Percentiles rank a stretch among this genome's conserved stretches.
phyloP scores from a whole-genome alignment of 2,888 invertebrate species.

The Amiota mariae region DNA sequence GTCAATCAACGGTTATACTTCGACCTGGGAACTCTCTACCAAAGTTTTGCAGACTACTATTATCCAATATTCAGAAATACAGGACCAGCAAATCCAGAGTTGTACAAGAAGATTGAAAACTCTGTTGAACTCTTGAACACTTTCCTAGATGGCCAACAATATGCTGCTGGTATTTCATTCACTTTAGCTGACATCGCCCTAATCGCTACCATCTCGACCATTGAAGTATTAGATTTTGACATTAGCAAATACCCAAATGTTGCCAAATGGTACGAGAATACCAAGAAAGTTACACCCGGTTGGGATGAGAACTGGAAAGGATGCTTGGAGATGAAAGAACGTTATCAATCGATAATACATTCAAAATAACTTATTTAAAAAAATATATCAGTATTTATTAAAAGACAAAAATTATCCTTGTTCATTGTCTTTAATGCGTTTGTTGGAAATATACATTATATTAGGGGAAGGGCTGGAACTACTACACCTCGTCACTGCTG shows the following conservation, averaged over 20 bases:
- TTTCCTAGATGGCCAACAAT: slow-evolving; percentile 81
- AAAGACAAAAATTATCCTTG: background rate
- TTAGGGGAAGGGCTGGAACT: no score
- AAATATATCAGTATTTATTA: no score
- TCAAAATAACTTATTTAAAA: no score
- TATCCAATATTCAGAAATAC: slow-evolving; percentile 78
- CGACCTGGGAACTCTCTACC: slow-evolving; percentile 83
- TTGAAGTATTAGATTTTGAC: slow-evolving; percentile 79
- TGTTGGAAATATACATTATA: no score
- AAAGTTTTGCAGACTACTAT: slow-evolving; percentile 80
- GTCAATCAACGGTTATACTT: slow-evolving; percentile 88
- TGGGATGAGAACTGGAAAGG: slow-evolving; percentile 77
- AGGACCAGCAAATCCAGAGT: slow-evolving; percentile 78
- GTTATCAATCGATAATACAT: background rate
- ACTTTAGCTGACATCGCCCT: slow-evolving; percentile 87
- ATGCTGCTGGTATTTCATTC: slow-evolving; percentile 80
- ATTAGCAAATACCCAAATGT: slow-evolving; percentile 81
- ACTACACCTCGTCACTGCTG: no score
- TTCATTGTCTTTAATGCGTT: background rate
- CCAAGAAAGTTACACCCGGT: slow-evolving; percentile 76
- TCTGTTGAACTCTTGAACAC: slow-evolving; percentile 80
- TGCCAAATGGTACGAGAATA: slow-evolving; percentile 77
- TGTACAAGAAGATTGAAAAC: slow-evolving; percentile 79
- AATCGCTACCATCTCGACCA: slow-evolving; percentile 80
- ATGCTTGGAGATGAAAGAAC: background rate